Evolutionary conservation across 1,140 invertebrate species (phyloP).

Genomic region (Muscidifurax raptorellus): DNA sequence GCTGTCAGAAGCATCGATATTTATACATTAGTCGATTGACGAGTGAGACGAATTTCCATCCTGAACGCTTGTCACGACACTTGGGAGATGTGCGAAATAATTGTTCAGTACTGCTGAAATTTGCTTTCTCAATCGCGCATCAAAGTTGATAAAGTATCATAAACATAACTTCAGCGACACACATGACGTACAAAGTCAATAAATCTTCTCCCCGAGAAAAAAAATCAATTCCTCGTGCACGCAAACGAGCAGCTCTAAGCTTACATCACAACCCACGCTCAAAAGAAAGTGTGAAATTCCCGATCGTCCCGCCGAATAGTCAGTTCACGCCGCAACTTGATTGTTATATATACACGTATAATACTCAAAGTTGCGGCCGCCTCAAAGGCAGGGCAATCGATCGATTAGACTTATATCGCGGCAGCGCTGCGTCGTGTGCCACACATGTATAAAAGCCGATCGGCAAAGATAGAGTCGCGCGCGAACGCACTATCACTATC

Average conservation of each 20-base stretch:
- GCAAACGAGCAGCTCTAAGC: not conserved
- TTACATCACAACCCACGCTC: no score
- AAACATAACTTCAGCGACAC: no score
- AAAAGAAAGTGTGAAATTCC: constrained; percentile 13
- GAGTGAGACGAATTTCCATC: not conserved
- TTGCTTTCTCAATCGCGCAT: no score
- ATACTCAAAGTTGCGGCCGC: no score
- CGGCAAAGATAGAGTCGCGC: constrained; percentile 50
- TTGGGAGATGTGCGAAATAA: no score
- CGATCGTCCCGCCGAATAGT: not conserved
- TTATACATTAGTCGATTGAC: constrained; percentile 7
- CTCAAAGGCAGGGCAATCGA: constrained; percentile 21
- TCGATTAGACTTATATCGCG: constrained; percentile 41
- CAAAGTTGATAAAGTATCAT: no score
- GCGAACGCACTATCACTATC: constrained; percentile 66
- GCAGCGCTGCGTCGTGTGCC: not conserved
- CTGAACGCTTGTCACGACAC: no score
- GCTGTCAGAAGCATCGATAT: not conserved
- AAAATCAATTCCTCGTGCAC: not conserved
- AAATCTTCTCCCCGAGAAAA: no score
- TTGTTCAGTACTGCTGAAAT: no score
- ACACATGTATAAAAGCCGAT: not conserved
- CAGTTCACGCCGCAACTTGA: not conserved
- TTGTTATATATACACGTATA: no score
- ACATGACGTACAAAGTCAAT: no score